A percentile compares a stretch with the other conserved stretches of the same genome.
Evolutionary conservation across 2,888 invertebrate genomes (phyloP).

Genomic region (Polymixis flavicincta): DNA sequence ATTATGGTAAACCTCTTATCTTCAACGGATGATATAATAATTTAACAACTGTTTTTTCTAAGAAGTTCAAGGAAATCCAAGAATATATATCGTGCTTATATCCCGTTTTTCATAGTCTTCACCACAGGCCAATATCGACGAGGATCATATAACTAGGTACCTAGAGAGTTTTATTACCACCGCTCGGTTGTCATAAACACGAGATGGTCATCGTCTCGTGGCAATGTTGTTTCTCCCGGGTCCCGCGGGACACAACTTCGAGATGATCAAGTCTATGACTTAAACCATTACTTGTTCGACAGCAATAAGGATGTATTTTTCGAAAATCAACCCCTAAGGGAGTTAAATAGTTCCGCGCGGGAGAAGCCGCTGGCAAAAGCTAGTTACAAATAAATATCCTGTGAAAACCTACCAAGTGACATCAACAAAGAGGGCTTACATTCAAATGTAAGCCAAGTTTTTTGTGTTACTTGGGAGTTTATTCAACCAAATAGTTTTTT

Average conservation of each 20-base stretch:
- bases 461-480: too few relatives aligned
- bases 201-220: not conserved
- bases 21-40: not conserved
- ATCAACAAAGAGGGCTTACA: too few relatives aligned
- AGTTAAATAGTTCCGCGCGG: too few relatives aligned
- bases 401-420: too few relatives aligned
- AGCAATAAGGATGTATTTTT: too few relatives aligned
- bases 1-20: not conserved
- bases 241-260: conserved; percentile 22
- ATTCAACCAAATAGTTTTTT: not conserved
- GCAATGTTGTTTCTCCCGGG: not conserved
- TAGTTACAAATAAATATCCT: too few relatives aligned
- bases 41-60: not conserved
- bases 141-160: not conserved
- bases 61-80: not conserved
- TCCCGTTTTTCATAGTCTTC: not conserved
- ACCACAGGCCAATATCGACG: not conserved
- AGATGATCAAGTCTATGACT: conserved; percentile 5
- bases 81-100: too few relatives aligned
- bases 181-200: conserved; percentile 16
- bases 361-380: too few relatives aligned
- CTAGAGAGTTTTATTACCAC: not conserved
- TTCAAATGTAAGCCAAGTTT: too few relatives aligned
- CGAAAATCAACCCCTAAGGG: too few relatives aligned
- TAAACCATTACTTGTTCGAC: not conserved